Base-by-base conservation (phyloP, 2,888 invertebrate genomes). In the Polymixis lichenea region DNA sequence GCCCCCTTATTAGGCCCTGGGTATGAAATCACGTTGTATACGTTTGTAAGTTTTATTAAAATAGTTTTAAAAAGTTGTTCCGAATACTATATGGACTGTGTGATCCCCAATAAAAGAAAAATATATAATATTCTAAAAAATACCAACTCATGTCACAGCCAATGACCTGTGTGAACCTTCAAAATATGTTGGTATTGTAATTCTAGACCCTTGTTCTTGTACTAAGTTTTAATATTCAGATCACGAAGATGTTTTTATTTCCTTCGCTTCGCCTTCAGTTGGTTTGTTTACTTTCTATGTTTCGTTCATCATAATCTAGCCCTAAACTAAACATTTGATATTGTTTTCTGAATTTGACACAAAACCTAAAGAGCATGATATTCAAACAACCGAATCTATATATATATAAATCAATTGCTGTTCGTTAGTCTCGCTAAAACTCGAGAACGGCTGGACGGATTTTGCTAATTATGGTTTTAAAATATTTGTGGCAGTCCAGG, bases 171-270 rank as follows among this genome's bases (percentile, higher is more conserved):
- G 17, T 22, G 7, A 49, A 38, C 7, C 38, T 53, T 55, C 22
- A 79, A 79, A 56, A 38, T 38, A 76, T 51, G 8, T 76, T 79
- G 11, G 15, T 73, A 22, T 22, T 58, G 7, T 43, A 8, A 43
- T 25, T 4, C 15, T 51, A 22, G 15, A 72, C 7, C n/a, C 32
- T 38, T 60, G 72, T 53, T 19, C 9, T 61, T 17, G 32, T 19
- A 22, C 19, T 19, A 15, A 56, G 28, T n/a, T 51, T 80, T 51
- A 19, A 2, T 38, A 61, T 73, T 53, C 38, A 19, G 43, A n/a
- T 15, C 46, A 28, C 32, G 25, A 55, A 53, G 22, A 1, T 72
- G 15, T 25, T 32, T 60, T 60, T 32, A 32, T 43, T n/a, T 72
- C n/a, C 17, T 25, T 49, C 46, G 22, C 22, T 77, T 8, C 15